phyloP scores from a whole-genome alignment of 2,888 invertebrate genomes.

The Eucera pruinosa region DNA sequence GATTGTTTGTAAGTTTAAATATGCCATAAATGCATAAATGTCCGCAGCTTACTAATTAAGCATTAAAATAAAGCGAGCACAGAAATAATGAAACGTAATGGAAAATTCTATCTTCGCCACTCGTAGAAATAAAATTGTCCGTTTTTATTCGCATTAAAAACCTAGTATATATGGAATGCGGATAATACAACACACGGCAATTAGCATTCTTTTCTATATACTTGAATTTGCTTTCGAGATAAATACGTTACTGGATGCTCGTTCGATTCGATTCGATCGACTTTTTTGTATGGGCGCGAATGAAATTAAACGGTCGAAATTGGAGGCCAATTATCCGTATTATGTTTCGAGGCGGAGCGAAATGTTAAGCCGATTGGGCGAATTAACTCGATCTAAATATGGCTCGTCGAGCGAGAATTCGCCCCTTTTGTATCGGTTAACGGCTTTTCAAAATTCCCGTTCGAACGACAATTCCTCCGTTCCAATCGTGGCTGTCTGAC shows the following conservation, averaged over 20 bases:
- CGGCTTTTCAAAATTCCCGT: slow-evolving; percentile 41
- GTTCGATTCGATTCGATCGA: slow-evolving; percentile 22
- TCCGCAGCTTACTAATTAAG: too few species aligned
- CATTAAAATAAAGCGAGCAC: too few species aligned
- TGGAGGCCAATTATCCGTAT: slow-evolving; percentile 27
- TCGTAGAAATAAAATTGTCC: too few species aligned
- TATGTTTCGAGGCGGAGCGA: slow-evolving; percentile 24
- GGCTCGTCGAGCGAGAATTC: slow-evolving; percentile 27
- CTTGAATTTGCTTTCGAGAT: neutral
- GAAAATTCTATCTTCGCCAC: too few species aligned
- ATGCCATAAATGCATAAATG: too few species aligned
- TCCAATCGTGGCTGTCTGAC: neutral
- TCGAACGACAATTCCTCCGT: slow-evolving; percentile 1
- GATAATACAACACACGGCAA: neutral
- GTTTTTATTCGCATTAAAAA: neutral
- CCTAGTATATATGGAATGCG: neutral
- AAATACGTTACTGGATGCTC: neutral
- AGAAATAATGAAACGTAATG: too few species aligned
- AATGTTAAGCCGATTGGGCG: slow-evolving; percentile 39
- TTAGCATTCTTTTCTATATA: slow-evolving; percentile 9
- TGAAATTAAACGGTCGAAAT: slow-evolving; percentile 47
- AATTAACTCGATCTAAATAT: slow-evolving; percentile 51
- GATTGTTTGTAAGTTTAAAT: too few species aligned
- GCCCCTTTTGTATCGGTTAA: slow-evolving; percentile 1
- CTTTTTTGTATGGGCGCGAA: slow-evolving; percentile 18